A percentile compares a stretch with the other conserved stretches of the same genome.
These are phyloP conservation scores for Adrianichthys oophorus DNA, from an alignment of 2,797 vertebrate genomes.

Conservation along the genomic window DNA sequence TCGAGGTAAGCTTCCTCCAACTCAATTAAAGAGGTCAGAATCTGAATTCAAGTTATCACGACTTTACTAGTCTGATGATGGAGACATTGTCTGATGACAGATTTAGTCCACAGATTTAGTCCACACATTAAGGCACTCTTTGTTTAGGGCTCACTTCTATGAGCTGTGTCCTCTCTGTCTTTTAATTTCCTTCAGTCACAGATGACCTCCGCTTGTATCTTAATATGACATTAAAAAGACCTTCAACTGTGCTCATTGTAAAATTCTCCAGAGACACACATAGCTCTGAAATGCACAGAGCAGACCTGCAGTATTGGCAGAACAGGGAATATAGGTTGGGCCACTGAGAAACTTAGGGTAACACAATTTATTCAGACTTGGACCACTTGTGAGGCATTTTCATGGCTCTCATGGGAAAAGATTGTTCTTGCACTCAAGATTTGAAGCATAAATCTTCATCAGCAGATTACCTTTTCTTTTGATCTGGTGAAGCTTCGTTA, in stretches of 20 bases:
- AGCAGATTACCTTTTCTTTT: conserved; percentile 46
- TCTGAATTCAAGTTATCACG: conserved; percentile 66
- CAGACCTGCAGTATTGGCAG: conserved; percentile 67
- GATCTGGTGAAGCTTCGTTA: conserved; percentile 46
- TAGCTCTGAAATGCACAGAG: conserved; percentile 62
- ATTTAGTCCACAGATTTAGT: conserved; percentile 21
- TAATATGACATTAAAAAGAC: conserved; percentile 63
- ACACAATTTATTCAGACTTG: conserved; percentile 50
- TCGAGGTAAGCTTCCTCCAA: conserved; percentile 35
- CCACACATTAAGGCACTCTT: conserved; percentile 14
- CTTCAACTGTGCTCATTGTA: conserved; percentile 32
- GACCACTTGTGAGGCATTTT: conserved; percentile 66
- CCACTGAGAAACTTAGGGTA: conserved; percentile 52
- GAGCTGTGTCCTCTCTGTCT: background rate
- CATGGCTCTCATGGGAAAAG: conserved; percentile 54
- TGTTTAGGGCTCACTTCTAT: conserved; percentile 4
- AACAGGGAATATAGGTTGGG: conserved; percentile 52
- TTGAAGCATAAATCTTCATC: conserved; percentile 66
- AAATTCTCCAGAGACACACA: conserved; percentile 45
- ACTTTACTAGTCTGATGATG: conserved; percentile 60
- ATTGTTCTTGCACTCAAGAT: conserved; percentile 44
- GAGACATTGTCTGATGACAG: conserved; percentile 55
- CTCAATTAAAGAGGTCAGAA: conserved; percentile 64
- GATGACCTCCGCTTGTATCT: conserved; percentile 32
- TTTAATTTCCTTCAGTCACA: conserved; percentile 22